Evolutionary conservation across 2,113 vertebrate species (phyloP), one percentile per base, ranked within the genome.

Genomic region (Sarotherodon lohbergeri): DNA sequence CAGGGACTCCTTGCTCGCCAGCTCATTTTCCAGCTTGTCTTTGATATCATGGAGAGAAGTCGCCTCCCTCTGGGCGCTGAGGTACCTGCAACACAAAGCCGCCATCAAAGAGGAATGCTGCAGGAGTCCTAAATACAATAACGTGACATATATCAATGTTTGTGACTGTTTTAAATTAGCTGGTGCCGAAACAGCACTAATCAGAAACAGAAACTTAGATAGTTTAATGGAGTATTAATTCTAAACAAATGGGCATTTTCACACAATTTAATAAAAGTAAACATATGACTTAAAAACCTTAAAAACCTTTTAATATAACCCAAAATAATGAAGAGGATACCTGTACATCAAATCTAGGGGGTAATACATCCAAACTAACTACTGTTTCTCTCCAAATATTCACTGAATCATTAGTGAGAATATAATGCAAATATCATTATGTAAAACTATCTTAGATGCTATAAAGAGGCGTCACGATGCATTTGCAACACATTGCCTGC

Each of bases 1-100:
- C 73, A 99, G 95, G 2, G 98, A 98, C 80, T 98, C 98, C 93
- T 99, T 98, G 96, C 98, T 98, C 50, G 98, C 98, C 90, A 99
- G 90, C 66, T 99, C 98, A 4, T 98, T 99, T 94, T 98, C 98
- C 94, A 99, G 95, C 93, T 98, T 98, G 96, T 99, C 98, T 86
- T 98, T 99, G 94, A 97, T 97, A 24, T 98, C 98, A 7, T 98
- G 98, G 86, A 99, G 97, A 80, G 98, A 99, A 1, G 98, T 99
- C 80, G 98, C 97, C 94, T 97, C 97, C 92, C 97, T 95, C 95
- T 97, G 96, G 88, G 97, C 97, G 8, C 96, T 97, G 79, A 97
- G 96, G 93, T 97, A 97, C 96, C 98, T 98, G 90, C 86, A 66
- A 61, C 78, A 89, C 8, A 22, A 43, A 79, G 24, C 50, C 46